Evolutionary conservation across 2,113 vertebrate genomes (phyloP), one percentile per base, ranked within the genome.

Genomic region (Paramisgurnus dabryanus): DNA sequence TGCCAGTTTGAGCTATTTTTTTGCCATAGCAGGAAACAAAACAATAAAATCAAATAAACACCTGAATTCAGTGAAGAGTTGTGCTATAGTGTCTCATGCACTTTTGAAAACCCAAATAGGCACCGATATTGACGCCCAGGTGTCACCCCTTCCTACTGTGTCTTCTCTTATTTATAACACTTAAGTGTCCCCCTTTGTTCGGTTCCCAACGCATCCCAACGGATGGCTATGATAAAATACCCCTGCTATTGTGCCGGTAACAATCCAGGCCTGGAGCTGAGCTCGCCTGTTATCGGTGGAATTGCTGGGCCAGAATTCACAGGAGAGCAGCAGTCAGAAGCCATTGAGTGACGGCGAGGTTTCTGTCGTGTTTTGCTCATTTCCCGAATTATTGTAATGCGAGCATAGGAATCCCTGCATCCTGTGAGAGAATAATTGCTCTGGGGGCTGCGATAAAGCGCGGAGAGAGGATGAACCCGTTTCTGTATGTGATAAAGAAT

Each of bases 401-500:
- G n/a, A 34, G 27, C 39, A 82, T 67, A 71, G 75, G 76, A 81
- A 80, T 71, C 61, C 40, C 78, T 61, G 76, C 76, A 68, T 82
- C 80, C 80, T 79, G 72, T 67, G 67, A 82, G 82, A 85, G 72
- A 85, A 78, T 83, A 86, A 86, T 86, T 82, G 76, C 84, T 85
- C 78, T 83, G 43, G 83, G 67, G 67, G 65, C 55, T 82, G 70
- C 70, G 76, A 81, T 80, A 85, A 85, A 85, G 67, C 69, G 75
- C 63, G 58, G 78, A 82, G 76, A 80, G 74, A 79, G 69, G 78
- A 85, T 82, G 71, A 82, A 79, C 80, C 78, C 65, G 34, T 72
- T 73, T 71, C 63, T 50, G 34, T 39, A 63, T 49, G 68, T 67
- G 76, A 86, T 84, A 78, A 79, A 77, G 50, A 64, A 78, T 81